Evolutionary conservation across 2,888 invertebrate species (phyloP), one percentile per base, ranked within the genome.

Genomic region (Ochropleura leucogaster): DNA sequence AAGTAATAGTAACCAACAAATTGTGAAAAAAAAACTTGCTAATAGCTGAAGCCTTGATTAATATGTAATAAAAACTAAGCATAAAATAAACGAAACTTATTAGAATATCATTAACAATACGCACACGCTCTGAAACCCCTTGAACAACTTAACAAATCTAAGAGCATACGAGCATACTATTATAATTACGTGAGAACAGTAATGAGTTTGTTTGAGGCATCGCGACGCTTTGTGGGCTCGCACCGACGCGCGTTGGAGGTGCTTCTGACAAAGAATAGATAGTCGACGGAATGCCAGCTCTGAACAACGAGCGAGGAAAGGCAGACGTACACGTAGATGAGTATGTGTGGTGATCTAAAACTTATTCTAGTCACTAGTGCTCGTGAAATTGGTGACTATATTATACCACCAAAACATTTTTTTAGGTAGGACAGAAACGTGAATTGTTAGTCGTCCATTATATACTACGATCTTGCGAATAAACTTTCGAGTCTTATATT

Each of bases 201-300:
- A 89, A 87, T 86, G 86, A 89, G 86, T 87, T 85, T 83, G 86
- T 89, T 87, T 86, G 87, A 87, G 57, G 70, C 62, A 81, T 82
- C 62, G 70, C 77, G 67, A 67, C 64, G 85, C 82, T 85, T 84
- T 84, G 84, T 82, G 77, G 82, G 44, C 51, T 68, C 81, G 60
- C 72, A 46, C 42, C 65, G 44, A 65, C 70, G 53, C 53, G 66
- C 66, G 12, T 46, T 60, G 55, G 10, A 66, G 12, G 46, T 67
- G 59, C 59, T 65, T 69, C 46, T 10, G 70, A 81, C 20, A 79
- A 18, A 2, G 46, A 72, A 51, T 46, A 72, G 18, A 40, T 51
- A n/a, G 18, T n/a, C n/a, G 2, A 64, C 46, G 64, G 63, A 79
- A 59, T 0, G 16, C 6, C 0, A 4, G 5, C 16, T 60, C 9